phyloP scores from a whole-genome alignment of 2,113 vertebrate genomes.

The Oreamnos americanus region DNA sequence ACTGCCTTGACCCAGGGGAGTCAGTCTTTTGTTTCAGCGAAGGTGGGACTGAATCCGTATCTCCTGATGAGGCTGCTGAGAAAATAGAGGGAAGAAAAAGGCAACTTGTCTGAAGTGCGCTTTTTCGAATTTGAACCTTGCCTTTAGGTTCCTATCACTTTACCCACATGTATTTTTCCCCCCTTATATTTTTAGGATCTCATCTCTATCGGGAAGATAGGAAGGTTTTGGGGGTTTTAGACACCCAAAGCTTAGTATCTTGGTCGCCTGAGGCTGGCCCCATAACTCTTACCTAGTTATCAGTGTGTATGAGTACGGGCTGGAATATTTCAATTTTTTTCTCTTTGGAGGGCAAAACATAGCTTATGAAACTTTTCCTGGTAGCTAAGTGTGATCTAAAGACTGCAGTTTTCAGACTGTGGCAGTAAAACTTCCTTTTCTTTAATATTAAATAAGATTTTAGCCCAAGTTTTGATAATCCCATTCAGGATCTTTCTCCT shows the following conservation, averaged over 20 bases:
- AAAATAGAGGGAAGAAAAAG: background rate
- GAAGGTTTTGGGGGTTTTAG: background rate
- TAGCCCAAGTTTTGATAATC: background rate
- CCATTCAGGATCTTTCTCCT: background rate
- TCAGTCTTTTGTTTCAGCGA: background rate
- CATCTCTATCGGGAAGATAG: background rate
- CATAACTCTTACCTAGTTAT: background rate
- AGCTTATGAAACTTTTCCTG: background rate
- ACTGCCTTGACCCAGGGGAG: background rate
- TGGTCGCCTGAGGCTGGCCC: background rate
- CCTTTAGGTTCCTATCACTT: background rate
- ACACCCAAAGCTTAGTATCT: background rate
- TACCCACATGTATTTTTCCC: background rate
- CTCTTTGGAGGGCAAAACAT: background rate
- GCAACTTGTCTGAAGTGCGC: background rate
- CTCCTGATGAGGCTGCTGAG: background rate
- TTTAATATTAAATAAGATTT: background rate
- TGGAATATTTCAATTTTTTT: slow-evolving; percentile 12
- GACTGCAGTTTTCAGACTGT: background rate
- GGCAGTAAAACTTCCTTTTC: slow-evolving; percentile 6
- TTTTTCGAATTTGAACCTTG: background rate
- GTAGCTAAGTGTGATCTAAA: background rate
- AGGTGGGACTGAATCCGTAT: background rate
- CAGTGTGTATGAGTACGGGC: background rate
- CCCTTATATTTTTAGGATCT: background rate